A percentile compares a stretch with the other conserved stretches of the same genome.
Conservation (phyloP, 2,888 invertebrate species). For the Antitype chi region DNA sequence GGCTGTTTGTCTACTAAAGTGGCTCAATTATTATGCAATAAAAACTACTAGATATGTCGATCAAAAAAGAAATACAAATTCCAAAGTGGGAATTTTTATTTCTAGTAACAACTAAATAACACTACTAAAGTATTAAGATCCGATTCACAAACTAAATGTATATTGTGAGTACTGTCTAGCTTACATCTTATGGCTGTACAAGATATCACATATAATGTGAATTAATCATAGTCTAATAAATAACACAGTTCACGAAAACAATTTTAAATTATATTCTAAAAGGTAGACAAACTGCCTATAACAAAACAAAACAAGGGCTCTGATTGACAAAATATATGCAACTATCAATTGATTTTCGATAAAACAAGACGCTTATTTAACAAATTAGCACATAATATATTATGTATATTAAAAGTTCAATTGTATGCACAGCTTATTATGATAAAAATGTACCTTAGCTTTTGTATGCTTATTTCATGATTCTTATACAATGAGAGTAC, state of each 20-base stretch:
- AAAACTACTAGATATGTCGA: slow-evolving; percentile 60
- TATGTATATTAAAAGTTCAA: slow-evolving; percentile 54
- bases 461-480: slow-evolving; percentile 64
- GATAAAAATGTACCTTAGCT: slow-evolving; percentile 60
- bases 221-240: slow-evolving; percentile 53
- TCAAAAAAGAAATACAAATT: slow-evolving; percentile 50
- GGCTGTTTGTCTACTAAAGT: slow-evolving; percentile 64
- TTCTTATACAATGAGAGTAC: slow-evolving; percentile 44
- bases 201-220: slow-evolving; percentile 55
- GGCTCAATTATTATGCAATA: slow-evolving; percentile 63
- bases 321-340: slow-evolving; percentile 41
- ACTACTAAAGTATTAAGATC: slow-evolving; percentile 52
- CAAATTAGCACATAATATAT: slow-evolving; percentile 57
- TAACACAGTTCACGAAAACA: slow-evolving; percentile 53
- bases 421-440: slow-evolving; percentile 60
- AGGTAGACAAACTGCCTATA: slow-evolving; percentile 67
- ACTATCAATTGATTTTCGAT: slow-evolving; percentile 39
- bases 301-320: slow-evolving; percentile 56
- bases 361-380: slow-evolving; percentile 63
- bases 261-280: slow-evolving; percentile 56
- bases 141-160: slow-evolving; percentile 51
- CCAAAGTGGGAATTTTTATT: slow-evolving; percentile 49
- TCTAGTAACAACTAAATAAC: slow-evolving; percentile 64
- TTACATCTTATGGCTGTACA: slow-evolving; percentile 54
- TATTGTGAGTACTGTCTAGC: slow-evolving; percentile 46